Conservation (phyloP, 2,888 invertebrate genomes). For the Brachylomia viminalis region DNA sequence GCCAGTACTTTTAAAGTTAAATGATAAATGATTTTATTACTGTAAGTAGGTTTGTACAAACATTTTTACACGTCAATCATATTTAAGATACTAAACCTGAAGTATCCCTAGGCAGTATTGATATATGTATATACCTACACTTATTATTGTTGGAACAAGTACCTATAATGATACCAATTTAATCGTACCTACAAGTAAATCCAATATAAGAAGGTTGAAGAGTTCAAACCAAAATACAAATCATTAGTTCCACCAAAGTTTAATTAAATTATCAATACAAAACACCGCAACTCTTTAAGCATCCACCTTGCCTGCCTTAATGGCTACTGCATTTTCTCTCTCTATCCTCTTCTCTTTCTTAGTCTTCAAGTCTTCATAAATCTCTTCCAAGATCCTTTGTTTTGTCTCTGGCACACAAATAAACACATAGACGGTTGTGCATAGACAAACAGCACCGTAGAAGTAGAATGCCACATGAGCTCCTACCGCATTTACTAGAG, state of each 20-base stretch:
- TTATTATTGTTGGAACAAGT: not conserved
- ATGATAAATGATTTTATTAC: no score
- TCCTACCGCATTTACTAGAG: slow-evolving; percentile 77
- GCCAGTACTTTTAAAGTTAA: no score
- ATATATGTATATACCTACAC: not conserved
- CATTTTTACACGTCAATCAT: no score
- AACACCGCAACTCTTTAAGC: not conserved
- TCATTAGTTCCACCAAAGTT: not conserved
- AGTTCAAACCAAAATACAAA: not conserved
- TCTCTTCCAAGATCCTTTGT: slow-evolving; percentile 77
- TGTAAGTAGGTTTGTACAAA: no score
- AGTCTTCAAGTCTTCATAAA: slow-evolving; percentile 78
- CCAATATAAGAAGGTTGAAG: not conserved
- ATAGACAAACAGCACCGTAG: slow-evolving; percentile 77
- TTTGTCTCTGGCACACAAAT: slow-evolving; percentile 82
- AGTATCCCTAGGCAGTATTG: no score
- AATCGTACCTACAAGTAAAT: not conserved
- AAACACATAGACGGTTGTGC: slow-evolving; percentile 74
- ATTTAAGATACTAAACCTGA: no score
- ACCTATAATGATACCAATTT: not conserved
- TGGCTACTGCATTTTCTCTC: slow-evolving; percentile 23
- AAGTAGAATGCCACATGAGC: slow-evolving; percentile 80
- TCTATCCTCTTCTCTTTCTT: slow-evolving; percentile 76
- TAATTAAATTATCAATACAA: slow-evolving; percentile 3
- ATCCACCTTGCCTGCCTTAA: not conserved